Conservation (phyloP, 1,140 invertebrate species). For the Ridgeia piscesae region DNA sequence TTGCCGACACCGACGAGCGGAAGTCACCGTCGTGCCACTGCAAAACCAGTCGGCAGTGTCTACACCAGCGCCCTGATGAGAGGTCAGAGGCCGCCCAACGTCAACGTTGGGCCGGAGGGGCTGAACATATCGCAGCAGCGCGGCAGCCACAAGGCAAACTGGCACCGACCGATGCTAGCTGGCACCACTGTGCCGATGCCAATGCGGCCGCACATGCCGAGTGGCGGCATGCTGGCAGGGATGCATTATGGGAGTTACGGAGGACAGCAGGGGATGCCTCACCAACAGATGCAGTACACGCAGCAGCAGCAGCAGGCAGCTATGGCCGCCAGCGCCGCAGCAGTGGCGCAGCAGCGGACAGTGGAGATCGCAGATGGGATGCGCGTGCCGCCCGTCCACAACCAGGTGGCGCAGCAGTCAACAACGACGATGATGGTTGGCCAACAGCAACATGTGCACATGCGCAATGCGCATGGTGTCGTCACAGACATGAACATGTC, state of each 20-base stretch:
- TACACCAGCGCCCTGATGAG: slow-evolving; percentile 55
- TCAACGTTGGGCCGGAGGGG: slow-evolving; percentile 59
- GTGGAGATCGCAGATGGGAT: background rate
- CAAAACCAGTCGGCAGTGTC: slow-evolving; percentile 34
- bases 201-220: background rate
- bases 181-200: slow-evolving; percentile 11
- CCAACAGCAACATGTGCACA: slow-evolving; percentile 26
- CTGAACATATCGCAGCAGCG: slow-evolving; percentile 55
- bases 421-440: slow-evolving; percentile 4
- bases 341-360: background rate
- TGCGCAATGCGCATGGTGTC: background rate
- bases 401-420: background rate
- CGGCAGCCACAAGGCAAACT: slow-evolving; percentile 18
- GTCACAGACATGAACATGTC: slow-evolving; percentile 12
- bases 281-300: slow-evolving; percentile 14
- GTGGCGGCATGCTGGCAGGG: slow-evolving; percentile 11
- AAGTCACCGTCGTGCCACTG: background rate
- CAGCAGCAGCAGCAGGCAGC: slow-evolving; percentile 25
- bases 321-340: background rate
- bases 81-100: slow-evolving; percentile 58
- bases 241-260: background rate
- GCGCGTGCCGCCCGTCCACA: background rate
- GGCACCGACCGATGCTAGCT: slow-evolving; percentile 10
- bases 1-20: background rate
- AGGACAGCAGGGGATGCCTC: background rate